These are phyloP conservation scores for Gryllus longicercus DNA, from an alignment of 2,888 invertebrate genomes.

Conservation along the genomic window DNA sequence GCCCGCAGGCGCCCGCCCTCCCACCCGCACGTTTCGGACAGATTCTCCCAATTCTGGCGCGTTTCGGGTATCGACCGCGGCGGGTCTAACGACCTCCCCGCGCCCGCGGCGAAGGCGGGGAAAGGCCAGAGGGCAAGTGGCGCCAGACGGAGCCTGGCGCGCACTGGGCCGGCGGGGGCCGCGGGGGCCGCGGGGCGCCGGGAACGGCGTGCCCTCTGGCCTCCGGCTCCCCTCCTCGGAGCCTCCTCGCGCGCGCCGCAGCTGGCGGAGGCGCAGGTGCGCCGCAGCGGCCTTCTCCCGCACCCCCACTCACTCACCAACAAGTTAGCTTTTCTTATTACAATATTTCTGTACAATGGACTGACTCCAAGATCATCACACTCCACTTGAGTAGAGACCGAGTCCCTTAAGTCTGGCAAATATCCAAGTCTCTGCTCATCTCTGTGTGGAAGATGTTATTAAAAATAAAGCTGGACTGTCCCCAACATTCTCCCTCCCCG, in stretches of 20 bases:
- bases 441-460: conserved; percentile 17
- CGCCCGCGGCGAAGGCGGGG: conserved; percentile 6
- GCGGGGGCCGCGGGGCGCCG: too few relatives aligned
- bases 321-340: background rate
- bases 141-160: conserved; percentile 17
- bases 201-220: too few relatives aligned
- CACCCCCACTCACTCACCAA: background rate
- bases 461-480: conserved; percentile 17
- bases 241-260: too few relatives aligned
- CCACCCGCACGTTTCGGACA: background rate
- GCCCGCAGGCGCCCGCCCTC: background rate
- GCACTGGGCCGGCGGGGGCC: background rate
- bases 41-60: background rate
- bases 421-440: conserved; percentile 17
- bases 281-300: too few relatives aligned
- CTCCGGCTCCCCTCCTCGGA: too few relatives aligned
- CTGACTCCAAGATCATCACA: conserved; percentile 17
- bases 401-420: conserved; percentile 2
- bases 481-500: background rate
- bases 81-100: conserved; percentile 3
- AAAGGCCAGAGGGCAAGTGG: conserved; percentile 17
- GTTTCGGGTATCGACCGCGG: conserved; percentile 9
- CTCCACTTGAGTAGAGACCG: conserved; percentile 7
- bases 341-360: conserved; percentile 17
- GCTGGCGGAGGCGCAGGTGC: too few relatives aligned